A percentile compares a stretch with the other conserved stretches of the same genome.
These are phyloP conservation scores for Charaxes varanes DNA, from an alignment of 1,140 invertebrate species.

Conservation along the genomic window DNA sequence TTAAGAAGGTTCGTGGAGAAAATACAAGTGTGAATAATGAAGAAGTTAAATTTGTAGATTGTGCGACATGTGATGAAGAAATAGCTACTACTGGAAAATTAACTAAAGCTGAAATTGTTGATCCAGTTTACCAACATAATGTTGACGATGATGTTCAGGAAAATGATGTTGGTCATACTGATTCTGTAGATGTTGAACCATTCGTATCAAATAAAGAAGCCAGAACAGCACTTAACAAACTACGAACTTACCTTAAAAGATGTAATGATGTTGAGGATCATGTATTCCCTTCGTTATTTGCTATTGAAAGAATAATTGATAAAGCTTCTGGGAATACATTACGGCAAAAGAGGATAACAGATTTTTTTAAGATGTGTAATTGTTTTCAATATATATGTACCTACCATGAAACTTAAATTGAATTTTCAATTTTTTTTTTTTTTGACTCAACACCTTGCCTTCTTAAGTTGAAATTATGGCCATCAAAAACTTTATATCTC, in stretches of 20 bases:
- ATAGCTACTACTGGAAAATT: slow-evolving; percentile 7
- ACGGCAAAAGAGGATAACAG: too few species aligned
- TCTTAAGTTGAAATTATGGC: too few species aligned
- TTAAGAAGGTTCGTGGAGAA: slow-evolving; percentile 22
- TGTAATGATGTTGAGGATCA: slow-evolving; percentile 3
- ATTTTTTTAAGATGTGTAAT: too few species aligned
- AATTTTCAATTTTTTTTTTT: too few species aligned
- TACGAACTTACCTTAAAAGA: slow-evolving; percentile 4
- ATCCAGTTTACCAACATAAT: neutral
- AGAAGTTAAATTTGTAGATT: too few species aligned
- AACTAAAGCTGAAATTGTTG: slow-evolving; percentile 2
- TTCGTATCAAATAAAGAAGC: slow-evolving; percentile 12
- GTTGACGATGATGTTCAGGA: neutral
- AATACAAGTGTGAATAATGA: slow-evolving; percentile 15
- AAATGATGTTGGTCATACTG: neutral
- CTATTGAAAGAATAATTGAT: slow-evolving; percentile 1
- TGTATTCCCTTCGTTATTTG: slow-evolving; percentile 4
- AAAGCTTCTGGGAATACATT: too few species aligned
- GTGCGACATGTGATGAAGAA: slow-evolving; percentile 16
- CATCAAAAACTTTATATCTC: too few species aligned
- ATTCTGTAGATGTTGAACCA: slow-evolving; percentile 1
- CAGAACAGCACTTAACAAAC: slow-evolving; percentile 1
- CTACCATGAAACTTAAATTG: too few species aligned
- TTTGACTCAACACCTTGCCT: too few species aligned
- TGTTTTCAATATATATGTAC: too few species aligned